A percentile compares a stretch with the other conserved stretches of the same genome.
These are phyloP conservation scores for Poecilia velifera DNA, from an alignment of 2,797 vertebrate species.

Conservation along the genomic window DNA sequence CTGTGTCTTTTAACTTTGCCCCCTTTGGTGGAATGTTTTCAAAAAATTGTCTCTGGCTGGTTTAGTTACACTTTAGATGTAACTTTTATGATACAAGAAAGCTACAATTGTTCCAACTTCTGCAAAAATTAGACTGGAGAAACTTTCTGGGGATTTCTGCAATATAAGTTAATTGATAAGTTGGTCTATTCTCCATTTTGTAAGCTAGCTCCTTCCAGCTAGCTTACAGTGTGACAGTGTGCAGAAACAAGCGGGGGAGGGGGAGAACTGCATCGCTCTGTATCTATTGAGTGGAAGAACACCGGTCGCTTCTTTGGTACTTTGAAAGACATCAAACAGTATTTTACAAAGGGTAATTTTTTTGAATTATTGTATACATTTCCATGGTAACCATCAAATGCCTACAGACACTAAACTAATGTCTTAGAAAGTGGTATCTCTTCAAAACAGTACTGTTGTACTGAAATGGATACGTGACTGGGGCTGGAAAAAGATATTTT, in stretches of 20 bases:
- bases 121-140: not conserved
- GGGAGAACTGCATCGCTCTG: not conserved
- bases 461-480: slow-evolving; percentile 11
- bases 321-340: not conserved
- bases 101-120: not conserved
- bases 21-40: not conserved
- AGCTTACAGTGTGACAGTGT: not conserved
- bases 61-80: not conserved
- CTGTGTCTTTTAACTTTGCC: not conserved
- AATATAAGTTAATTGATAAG: not conserved
- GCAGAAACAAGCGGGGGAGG: not conserved
- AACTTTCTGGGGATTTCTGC: not conserved
- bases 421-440: slow-evolving; percentile 28
- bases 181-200: not conserved
- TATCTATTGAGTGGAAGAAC: not conserved
- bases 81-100: not conserved
- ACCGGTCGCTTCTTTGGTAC: not conserved
- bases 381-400: not conserved
- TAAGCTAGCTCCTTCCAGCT: not conserved
- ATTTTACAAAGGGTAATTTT: not conserved
- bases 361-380: not conserved
- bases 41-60: not conserved
- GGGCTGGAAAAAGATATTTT: slow-evolving; percentile 6
- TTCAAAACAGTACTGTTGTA: slow-evolving; percentile 28
- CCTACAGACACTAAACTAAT: slow-evolving; percentile 11